These are phyloP conservation scores for Spilogale gracilis DNA, from an alignment of 2,113 vertebrate genomes.

Conservation along the genomic window DNA sequence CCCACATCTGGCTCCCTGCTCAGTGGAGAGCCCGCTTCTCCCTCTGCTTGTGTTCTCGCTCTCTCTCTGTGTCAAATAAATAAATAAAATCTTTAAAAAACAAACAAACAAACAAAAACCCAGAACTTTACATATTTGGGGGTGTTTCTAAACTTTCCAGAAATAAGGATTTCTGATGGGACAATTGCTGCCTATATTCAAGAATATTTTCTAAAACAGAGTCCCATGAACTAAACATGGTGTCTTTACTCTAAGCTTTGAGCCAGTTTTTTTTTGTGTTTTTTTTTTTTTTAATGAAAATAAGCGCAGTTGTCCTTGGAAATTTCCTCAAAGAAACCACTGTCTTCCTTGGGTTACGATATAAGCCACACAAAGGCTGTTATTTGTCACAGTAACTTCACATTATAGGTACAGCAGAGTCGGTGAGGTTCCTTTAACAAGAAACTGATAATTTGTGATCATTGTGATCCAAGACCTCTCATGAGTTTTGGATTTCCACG, in stretches of 20 bases:
- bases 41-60: no score
- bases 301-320: background rate
- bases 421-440: background rate
- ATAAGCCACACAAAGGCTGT: background rate
- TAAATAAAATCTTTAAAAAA: no score
- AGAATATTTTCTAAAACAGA: background rate
- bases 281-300: conserved; percentile 54
- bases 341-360: background rate
- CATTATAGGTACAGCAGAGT: background rate
- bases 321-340: background rate
- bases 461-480: background rate
- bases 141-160: background rate
- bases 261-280: background rate
- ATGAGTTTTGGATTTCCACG: background rate
- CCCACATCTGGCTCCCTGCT: no score
- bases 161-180: background rate
- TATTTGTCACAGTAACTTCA: background rate
- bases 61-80: no score
- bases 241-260: background rate
- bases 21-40: no score
- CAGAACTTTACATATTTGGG: background rate
- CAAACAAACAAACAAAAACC: no score
- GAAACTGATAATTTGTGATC: background rate
- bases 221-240: background rate
- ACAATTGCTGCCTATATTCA: background rate